Base-by-base conservation (phyloP, 2,797 vertebrate genomes). In the Prionace glauca region DNA sequence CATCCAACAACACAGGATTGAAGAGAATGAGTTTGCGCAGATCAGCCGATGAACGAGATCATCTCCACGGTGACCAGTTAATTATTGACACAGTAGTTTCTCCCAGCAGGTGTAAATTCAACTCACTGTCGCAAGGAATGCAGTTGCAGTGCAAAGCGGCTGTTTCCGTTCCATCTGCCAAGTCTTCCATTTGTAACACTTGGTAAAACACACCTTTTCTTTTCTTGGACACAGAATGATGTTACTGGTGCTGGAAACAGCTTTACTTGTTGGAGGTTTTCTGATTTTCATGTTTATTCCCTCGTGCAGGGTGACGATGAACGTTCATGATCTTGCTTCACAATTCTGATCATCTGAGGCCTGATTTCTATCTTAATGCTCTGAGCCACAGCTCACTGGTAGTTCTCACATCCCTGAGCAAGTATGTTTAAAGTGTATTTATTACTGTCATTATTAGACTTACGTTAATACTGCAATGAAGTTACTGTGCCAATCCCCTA, bases 81-180 rank as follows among this genome's bases (percentile, higher is more conserved):
- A 92, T 92, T 92, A 62, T 92, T 92, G 90, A 92, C 90, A 92
- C 90, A 92, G 62, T 92, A 67, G 16, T 92, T 69, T 92, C n/a
- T 92, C 62, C 62, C 90, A 92, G 90, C 65, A 69, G 90, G n/a
- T 92, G 36, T 67, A 69, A 92, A 92, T 69, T 92, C 90, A 24
- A 92, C 90, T 92, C n/a, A 92, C 69, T 69, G 90, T 92, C 41
- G 65, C 20, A 8, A 69, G 90, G 90, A 92, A 92, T 92, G 90
- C 90, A 92, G 41, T 92, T 65, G n/a, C 90, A 41, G 90, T 36
- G n/a, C 67, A 10, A 24, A 5, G 65, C 18, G n/a, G 60, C 7
- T 91, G n/a, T 69, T 41, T 69, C 62, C 69, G 62, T 16, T 69
- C 69, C 20, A n/a, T 20, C 90, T 69, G 90, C 65, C 90, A 92